A percentile compares a stretch with the other conserved stretches of the same genome.
Conservation (phyloP, 2,797 vertebrate genomes). For the Neostethus bicornis region DNA sequence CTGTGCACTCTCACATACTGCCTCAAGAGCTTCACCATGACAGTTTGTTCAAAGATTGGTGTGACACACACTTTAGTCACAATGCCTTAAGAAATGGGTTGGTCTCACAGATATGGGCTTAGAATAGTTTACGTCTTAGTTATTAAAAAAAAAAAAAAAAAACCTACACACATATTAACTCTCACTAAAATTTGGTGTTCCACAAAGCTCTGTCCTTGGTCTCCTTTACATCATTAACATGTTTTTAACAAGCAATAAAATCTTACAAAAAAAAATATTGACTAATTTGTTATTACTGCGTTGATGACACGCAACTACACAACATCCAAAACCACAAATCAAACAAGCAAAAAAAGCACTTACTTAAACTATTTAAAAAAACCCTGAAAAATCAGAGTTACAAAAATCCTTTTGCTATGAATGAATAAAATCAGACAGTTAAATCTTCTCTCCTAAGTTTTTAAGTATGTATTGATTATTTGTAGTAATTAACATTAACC, state of each 20-base stretch:
- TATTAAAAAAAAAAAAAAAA: no score
- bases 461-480: no score
- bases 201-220: neutral
- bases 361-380: no score
- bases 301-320: neutral
- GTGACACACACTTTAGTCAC: neutral
- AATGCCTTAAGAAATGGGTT: neutral
- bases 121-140: neutral
- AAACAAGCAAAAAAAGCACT: neutral
- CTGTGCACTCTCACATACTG: slow-evolving; percentile 37
- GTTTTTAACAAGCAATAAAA: neutral
- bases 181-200: neutral
- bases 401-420: no score
- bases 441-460: neutral
- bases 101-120: neutral
- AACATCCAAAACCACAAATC: neutral
- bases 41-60: neutral
- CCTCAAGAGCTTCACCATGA: neutral
- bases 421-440: neutral
- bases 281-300: neutral
- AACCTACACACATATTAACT: no score
- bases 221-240: neutral
- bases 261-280: neutral
- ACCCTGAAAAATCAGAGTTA: no score
- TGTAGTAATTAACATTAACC: no score